Evolutionary conservation across 1,140 invertebrate genomes (phyloP).

Genomic region (Listronotus oregonensis): DNA sequence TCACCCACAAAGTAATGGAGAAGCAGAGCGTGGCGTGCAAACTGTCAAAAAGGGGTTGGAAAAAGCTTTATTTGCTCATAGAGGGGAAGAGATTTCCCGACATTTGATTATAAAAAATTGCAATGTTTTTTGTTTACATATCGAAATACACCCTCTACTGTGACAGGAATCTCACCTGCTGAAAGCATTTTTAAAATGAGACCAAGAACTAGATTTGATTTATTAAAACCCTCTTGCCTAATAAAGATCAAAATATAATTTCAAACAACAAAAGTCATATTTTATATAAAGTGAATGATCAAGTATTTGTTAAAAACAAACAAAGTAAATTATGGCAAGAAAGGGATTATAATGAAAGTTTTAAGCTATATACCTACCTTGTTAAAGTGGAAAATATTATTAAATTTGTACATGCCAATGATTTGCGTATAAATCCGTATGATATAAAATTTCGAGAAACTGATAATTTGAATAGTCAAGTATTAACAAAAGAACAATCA

Average conservation of each 20-base stretch:
- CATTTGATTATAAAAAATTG: constrained; percentile 11
- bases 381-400: background rate
- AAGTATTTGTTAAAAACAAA: background rate
- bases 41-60: constrained; percentile 20
- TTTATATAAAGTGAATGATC: background rate
- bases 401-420: background rate
- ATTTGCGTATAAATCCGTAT: background rate
- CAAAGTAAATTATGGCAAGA: background rate
- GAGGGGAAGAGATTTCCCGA: too few relatives aligned
- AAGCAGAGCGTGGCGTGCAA: constrained; percentile 51
- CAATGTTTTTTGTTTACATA: constrained; percentile 9
- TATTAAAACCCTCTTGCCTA: background rate
- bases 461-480: too few relatives aligned
- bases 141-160: background rate
- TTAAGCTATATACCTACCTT: background rate
- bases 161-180: background rate
- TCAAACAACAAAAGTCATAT: background rate
- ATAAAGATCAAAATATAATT: background rate
- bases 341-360: background rate
- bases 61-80: constrained; percentile 1
- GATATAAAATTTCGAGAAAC: too few relatives aligned
- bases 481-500: too few relatives aligned
- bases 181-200: constrained; percentile 1
- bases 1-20: constrained; percentile 56
- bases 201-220: constrained; percentile 2